Evolutionary conservation across 1,140 invertebrate species (phyloP).

Genomic region (Leptopilina clavipes): DNA sequence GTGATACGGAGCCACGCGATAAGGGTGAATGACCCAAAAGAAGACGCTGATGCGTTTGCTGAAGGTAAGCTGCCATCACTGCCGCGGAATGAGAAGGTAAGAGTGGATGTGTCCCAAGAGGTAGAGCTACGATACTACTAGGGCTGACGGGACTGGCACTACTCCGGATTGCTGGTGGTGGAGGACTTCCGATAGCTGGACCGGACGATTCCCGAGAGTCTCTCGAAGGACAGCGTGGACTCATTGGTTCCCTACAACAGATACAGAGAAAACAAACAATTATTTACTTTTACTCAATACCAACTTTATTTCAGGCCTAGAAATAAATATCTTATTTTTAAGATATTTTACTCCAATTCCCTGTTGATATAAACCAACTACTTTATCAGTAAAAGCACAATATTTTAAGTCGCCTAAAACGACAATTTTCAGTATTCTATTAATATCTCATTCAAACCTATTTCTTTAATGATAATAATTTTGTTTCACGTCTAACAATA

Average conservation of each 20-base stretch:
- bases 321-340: no score
- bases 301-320: no score
- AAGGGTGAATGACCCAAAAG: slow-evolving; percentile 83
- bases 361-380: no score
- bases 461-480: no score
- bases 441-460: no score
- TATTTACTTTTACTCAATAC: slow-evolving; percentile 30
- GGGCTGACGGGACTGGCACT: slow-evolving; percentile 75
- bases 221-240: slow-evolving; percentile 85
- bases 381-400: no score
- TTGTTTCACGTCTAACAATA: no score
- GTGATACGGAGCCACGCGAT: slow-evolving; percentile 78
- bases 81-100: slow-evolving; percentile 85
- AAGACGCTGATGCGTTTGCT: slow-evolving; percentile 82
- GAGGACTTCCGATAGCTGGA: slow-evolving; percentile 77
- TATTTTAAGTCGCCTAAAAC: no score
- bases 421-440: no score
- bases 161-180: slow-evolving; percentile 75
- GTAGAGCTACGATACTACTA: slow-evolving; percentile 70
- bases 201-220: slow-evolving; percentile 82
- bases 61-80: slow-evolving; percentile 83
- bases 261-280: slow-evolving; percentile 56
- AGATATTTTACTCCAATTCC: no score
- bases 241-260: slow-evolving; percentile 83
- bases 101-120: slow-evolving; percentile 73